Evolutionary conservation across 2,888 invertebrate genomes (phyloP), one percentile per base, ranked within the genome.

Genomic region (Smittia aterrima): DNA sequence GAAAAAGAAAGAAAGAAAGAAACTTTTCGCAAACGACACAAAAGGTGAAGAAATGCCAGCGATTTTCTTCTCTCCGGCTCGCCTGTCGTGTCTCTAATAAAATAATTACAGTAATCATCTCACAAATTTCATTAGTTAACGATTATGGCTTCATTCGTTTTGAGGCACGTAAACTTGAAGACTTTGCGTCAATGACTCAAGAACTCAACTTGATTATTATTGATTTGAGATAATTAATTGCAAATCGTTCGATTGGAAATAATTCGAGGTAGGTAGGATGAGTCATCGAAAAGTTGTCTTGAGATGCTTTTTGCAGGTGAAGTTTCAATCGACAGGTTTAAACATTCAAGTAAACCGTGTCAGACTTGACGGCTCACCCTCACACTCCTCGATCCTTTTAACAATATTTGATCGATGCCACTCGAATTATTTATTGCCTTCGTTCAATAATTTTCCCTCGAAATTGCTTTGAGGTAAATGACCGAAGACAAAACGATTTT

Each of bases 51-150:
- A 64, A 64, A 64, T 22, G 24, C 27, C n/a, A 64, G 25, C 20
- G 20, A 64, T 64, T 47, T 9, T n/a, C 20, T 22, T 47, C 20
- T 58, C 22, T 68, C 47, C 41, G 20, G 25, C 18, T n/a, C 24
- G 20, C 18, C 1, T 41, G 20, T 38, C 41, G 40, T 53, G 53
- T 25, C 32, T 41, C 72, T 62, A 72, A 72, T 62, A 54, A 16
- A 62, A 72, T 72, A 72, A 72, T 72, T 62, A 62, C 24, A 58
- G 53, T 62, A 72, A 72, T 72, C 62, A 62, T 72, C 72, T 38
- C 54, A 38, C 62, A 72, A 72, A 62, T 72, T 72, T 72, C 58
- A 72, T 72, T 62, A 62, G 40, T 20, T 72, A 72, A 72, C 62
- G 72, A 62, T 62, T 72, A 70, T 70, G 70, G 54, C 70, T 70